Evolutionary conservation across 2,888 invertebrate species (phyloP).

Genomic region (Melipona bicolor): DNA sequence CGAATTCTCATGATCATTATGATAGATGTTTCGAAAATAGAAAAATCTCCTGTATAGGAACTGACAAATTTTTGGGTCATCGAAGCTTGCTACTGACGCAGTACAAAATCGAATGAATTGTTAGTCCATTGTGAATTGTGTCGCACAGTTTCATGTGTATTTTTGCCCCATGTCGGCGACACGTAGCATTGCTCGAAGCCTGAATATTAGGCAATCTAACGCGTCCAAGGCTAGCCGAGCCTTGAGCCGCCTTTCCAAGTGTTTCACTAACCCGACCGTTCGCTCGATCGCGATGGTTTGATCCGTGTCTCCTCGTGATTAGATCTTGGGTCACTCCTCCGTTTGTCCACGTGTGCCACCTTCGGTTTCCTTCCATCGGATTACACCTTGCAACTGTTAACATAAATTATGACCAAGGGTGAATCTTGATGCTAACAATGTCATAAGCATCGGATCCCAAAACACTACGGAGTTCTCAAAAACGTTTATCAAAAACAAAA

Average conservation of each 20-base stretch:
- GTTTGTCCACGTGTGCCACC: constrained; percentile 48
- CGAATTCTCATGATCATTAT: background rate
- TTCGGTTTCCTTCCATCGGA: background rate
- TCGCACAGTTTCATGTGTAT: constrained; percentile 62
- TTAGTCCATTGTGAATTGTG: constrained; percentile 31
- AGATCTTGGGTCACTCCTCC: constrained; percentile 49
- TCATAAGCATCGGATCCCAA: too few relatives aligned
- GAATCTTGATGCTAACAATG: too few relatives aligned
- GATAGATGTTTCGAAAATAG: too few relatives aligned
- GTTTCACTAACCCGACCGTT: constrained; percentile 77
- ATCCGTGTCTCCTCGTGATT: constrained; percentile 55
- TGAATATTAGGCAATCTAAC: constrained; percentile 84
- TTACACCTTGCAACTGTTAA: background rate
- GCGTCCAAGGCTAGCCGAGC: constrained; percentile 83
- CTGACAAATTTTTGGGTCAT: background rate
- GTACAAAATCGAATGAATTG: constrained; percentile 13
- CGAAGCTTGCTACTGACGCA: background rate
- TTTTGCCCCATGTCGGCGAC: constrained; percentile 68
- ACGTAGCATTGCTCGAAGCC: constrained; percentile 73
- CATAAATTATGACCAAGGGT: background rate
- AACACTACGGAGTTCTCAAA: too few relatives aligned
- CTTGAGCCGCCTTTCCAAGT: constrained; percentile 84
- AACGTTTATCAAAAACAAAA: too few relatives aligned
- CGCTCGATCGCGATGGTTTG: constrained; percentile 62
- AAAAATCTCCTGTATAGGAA: background rate